Percentiles rank a stretch among this genome's conserved stretches.
Conservation (phyloP, 2,113 vertebrate species). For the Bolborhynchus lineola region DNA sequence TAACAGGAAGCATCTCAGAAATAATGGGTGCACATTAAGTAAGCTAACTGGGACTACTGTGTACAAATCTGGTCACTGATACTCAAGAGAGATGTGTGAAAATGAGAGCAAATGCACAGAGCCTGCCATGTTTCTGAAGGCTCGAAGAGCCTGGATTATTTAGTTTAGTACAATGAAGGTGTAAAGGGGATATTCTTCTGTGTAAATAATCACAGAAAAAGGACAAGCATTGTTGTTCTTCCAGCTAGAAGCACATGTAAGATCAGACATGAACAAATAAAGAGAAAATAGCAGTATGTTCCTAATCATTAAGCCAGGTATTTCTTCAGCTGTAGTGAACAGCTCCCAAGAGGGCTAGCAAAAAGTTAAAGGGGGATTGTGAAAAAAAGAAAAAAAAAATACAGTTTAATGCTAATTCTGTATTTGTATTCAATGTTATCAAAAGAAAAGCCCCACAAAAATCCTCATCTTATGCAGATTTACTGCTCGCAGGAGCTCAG, state of each 20-base stretch:
- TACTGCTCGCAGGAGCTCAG: neutral
- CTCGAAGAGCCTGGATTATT: neutral
- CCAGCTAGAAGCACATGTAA: neutral
- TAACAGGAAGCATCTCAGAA: neutral
- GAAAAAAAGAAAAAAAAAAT: neutral
- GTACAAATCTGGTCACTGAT: neutral
- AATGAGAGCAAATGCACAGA: neutral
- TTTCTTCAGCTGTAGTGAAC: neutral
- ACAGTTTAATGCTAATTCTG: neutral
- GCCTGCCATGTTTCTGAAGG: neutral
- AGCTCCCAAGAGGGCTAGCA: neutral
- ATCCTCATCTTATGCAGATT: neutral
- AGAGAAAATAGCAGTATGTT: neutral
- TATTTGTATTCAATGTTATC: neutral
- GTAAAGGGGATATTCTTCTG: neutral
- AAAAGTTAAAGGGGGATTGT: neutral
- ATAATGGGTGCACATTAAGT: neutral
- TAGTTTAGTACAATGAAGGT: neutral
- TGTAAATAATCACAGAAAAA: neutral
- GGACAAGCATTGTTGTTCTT: neutral
- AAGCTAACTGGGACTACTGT: neutral
- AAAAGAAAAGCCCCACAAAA: neutral
- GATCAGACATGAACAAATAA: neutral
- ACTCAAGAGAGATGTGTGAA: neutral
- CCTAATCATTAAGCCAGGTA: neutral